Evolutionary conservation across 2,888 invertebrate genomes (phyloP), one percentile per base, ranked within the genome.

Genomic region (Bembecia ichneumoniformis): DNA sequence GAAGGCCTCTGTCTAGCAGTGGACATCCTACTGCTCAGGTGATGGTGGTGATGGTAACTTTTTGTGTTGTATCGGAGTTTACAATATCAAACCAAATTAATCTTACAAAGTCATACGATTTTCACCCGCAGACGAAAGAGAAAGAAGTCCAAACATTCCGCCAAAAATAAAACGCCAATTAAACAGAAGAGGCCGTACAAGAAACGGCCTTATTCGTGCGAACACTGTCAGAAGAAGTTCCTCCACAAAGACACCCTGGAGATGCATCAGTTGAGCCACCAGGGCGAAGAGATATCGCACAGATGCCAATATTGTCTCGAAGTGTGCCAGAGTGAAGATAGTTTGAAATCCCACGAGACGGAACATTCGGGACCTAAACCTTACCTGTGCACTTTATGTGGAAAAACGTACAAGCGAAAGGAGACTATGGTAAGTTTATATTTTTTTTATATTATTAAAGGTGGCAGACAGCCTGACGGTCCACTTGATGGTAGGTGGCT

Each of bases 151-250:
- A 54, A 55, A 3, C 56, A 56, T 1, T 60, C 62, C 14, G 64
- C 62, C 15, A 54, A 58, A 47, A 59, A 59, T 9, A 68, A 69
- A 49, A 59, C 43, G 9, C 28, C 7, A 28, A 14, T 13, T 2
- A 40, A 40, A 40, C 13, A 40, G 40, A 40, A 40, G 40, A 40
- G 14, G 60, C 14, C 17, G 3, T 63, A 68, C 7, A 64, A 70
- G 51, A 74, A 74, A 49, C 54, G 86, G 3, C 76, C 77, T 0
- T 77, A 79, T 58, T 62, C 75, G 0, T 86, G 86, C 55, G 74
- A 77, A 48, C 84, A 65, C 53, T 86, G 86, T 49, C 71, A 77
- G 46, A 78, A 83, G 50, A 66, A 75, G 17, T 86, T 86, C 59
- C 59, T 84, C 0, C 84, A 84, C 48, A 47, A 71, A 3, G 77